Evolutionary conservation across 1,140 invertebrate species (phyloP), one percentile per base, ranked within the genome.

Genomic region (Dendrolimus kikuchii): DNA sequence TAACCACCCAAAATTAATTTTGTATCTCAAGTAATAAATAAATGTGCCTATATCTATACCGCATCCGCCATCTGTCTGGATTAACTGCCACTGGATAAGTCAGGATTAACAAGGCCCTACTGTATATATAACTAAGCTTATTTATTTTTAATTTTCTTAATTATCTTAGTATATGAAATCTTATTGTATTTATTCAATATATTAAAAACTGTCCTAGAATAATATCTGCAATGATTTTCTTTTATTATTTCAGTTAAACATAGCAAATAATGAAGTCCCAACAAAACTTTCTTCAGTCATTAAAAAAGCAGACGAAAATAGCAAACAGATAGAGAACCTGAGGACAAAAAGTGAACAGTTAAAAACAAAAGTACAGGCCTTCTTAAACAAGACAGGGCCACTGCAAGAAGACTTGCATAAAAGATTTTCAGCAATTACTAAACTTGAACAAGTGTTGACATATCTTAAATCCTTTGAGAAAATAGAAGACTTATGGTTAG

Each of bases 391-490:
- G 70, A 81, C 74, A 48, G 68, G 79, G 59, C 77, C 77, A 8
- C 47, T 87, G 5, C 67, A 69, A 41, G 61, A 53, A 37, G 80
- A 81, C 61, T 55, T 88, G 8, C 64, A 80, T 37, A 77, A 77
- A 57, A 69, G 77, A 47, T 86, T 87, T 58, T 55, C 64, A 50
- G 73, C 74, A 46, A 79, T 88, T 10, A 68, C 65, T 51, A 78
- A 80, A 56, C 60, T 88, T 38, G 78, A 88, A 65, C 74, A 76
- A 50, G 71, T 80, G 5, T 63, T 86, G 23, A 53, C 58, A 38
- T 88, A 88, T 72, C 69, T 88, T 42, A 84, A 82, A 57, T 81
- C 82, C 38, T 84, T 82, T 74, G 75, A 79, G 49, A 77, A 74
- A 70, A 66, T 88, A 62, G 78, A 88, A 49, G 77, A 82, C 38